Conservation (phyloP, 2,797 vertebrate species). For the Diceros bicornis region DNA sequence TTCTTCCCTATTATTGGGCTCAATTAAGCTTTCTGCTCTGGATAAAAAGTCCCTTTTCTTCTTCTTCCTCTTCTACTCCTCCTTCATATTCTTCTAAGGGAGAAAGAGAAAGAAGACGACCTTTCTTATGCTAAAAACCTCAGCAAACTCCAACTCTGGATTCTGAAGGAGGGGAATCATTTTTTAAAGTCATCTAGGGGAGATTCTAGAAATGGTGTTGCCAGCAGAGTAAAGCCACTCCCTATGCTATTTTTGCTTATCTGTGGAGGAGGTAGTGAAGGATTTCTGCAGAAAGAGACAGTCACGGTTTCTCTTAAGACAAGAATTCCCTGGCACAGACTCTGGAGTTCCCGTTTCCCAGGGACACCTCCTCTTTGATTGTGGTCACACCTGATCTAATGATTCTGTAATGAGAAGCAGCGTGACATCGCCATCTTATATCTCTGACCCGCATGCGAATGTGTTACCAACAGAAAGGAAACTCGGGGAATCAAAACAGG, state of each 20-base stretch:
- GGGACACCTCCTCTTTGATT: slow-evolving; percentile 66
- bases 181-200: slow-evolving; percentile 81
- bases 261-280: not conserved
- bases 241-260: slow-evolving; percentile 17
- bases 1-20: slow-evolving; percentile 77
- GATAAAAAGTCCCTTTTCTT: not conserved
- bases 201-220: slow-evolving; percentile 68
- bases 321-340: slow-evolving; percentile 48
- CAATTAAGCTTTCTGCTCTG: slow-evolving; percentile 77
- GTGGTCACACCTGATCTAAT: slow-evolving; percentile 78
- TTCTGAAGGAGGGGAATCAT: slow-evolving; percentile 75
- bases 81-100: slow-evolving; percentile 77
- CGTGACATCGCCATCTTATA: slow-evolving; percentile 81
- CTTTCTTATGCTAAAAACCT: not conserved
- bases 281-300: not conserved
- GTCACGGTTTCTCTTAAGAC: not conserved
- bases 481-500: slow-evolving; percentile 80
- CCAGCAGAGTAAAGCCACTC: slow-evolving; percentile 64
- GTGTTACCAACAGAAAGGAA: slow-evolving; percentile 86
- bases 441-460: slow-evolving; percentile 85
- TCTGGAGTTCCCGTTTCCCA: slow-evolving; percentile 35
- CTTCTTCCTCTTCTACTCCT: slow-evolving; percentile 53
- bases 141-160: slow-evolving; percentile 73
- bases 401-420: slow-evolving; percentile 78
- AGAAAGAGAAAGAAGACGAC: slow-evolving; percentile 78